Evolutionary conservation across 2,888 invertebrate species (phyloP).

Genomic region (Syrphus vitripennis): DNA sequence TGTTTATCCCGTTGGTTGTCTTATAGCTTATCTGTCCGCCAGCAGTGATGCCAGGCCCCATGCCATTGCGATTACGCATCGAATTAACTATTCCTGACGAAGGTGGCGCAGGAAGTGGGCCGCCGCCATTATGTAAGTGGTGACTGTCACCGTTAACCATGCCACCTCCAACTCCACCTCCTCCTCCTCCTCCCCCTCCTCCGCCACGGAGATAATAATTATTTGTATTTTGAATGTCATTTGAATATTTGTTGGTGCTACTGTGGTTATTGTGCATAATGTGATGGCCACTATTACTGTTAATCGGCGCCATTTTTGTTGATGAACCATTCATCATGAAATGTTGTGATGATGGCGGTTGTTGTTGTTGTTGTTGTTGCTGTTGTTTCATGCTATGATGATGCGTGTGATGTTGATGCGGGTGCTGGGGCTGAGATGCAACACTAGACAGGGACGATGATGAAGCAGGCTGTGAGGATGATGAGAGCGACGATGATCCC

Average conservation of each 20-base stretch:
- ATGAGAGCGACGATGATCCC: conserved; percentile 79
- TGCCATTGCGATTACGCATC: conserved; percentile 58
- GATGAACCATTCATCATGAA: conserved; percentile 69
- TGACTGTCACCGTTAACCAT: conserved; percentile 70
- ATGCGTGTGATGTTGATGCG: conserved; percentile 67
- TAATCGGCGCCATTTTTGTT: conserved; percentile 66
- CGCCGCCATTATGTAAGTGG: conserved; percentile 64
- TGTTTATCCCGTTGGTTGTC: conserved; percentile 79
- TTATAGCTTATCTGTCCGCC: conserved; percentile 75
- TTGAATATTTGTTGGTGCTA: conserved; percentile 62
- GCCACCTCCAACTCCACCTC: not conserved
- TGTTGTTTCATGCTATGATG: conserved; percentile 75
- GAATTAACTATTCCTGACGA: conserved; percentile 36
- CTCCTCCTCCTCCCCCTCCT: conserved; percentile 27
- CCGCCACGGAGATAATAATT: conserved; percentile 62
- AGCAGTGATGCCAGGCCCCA: conserved; percentile 59
- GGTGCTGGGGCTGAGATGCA: conserved; percentile 78
- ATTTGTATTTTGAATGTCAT: conserved; percentile 61
- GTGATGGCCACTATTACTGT: conserved; percentile 68
- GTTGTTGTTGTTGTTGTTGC: conserved; percentile 73
- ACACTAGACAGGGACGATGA: conserved; percentile 79
- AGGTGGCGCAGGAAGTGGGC: conserved; percentile 18
- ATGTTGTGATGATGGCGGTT: conserved; percentile 72
- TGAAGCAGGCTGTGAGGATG: conserved; percentile 79
- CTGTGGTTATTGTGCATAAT: conserved; percentile 66